These are phyloP conservation scores for Acleris emargana DNA, from an alignment of 2,888 invertebrate genomes.

Conservation along the genomic window DNA sequence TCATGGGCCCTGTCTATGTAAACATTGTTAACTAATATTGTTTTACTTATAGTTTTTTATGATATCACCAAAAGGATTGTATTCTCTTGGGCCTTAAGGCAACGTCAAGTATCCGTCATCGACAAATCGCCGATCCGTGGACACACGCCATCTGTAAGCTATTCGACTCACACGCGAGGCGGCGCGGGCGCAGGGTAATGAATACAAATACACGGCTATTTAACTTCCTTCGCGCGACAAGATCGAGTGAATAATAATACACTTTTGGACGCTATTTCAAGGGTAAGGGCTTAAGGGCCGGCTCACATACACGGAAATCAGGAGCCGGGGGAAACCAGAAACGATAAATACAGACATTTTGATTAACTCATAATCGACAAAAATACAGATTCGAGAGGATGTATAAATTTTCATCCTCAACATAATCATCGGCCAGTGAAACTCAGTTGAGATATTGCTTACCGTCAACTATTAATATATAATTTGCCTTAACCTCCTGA, in stretches of 20 bases:
- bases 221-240: constrained; percentile 65
- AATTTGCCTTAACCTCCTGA: too few species aligned
- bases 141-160: constrained; percentile 46
- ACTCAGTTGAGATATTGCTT: too few species aligned
- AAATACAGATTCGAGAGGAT: too few species aligned
- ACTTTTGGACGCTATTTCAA: constrained; percentile 50
- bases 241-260: constrained; percentile 68
- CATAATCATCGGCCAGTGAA: too few species aligned
- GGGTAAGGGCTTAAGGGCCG: constrained; percentile 53
- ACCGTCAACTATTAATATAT: too few species aligned
- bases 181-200: constrained; percentile 66
- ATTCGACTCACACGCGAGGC: constrained; percentile 71
- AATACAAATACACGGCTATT: constrained; percentile 78
- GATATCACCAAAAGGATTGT: too few species aligned
- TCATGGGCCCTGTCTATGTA: too few species aligned
- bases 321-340: constrained; percentile 3
- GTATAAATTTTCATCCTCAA: too few species aligned
- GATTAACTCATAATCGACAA: background rate
- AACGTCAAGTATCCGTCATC: background rate
- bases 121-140: constrained; percentile 14
- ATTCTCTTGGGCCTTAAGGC: too few species aligned
- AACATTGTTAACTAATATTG: too few species aligned
- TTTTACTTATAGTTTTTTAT: too few species aligned
- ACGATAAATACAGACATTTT: background rate
- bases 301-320: constrained; percentile 47